These are phyloP conservation scores for Enteromius viviparus DNA, from an alignment of 2,797 vertebrate species.

Conservation along the genomic window DNA sequence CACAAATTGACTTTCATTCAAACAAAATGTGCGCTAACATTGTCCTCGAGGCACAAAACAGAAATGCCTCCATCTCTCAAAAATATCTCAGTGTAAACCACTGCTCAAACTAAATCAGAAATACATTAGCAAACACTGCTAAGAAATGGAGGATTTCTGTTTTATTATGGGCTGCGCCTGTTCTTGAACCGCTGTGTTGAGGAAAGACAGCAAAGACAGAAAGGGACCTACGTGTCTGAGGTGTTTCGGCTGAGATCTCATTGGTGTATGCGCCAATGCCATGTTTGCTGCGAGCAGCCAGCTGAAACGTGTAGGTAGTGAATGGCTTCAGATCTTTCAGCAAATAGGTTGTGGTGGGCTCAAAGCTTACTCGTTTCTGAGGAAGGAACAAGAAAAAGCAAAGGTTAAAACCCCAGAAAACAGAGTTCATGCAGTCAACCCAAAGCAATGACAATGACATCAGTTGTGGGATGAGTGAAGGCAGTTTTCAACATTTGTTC, in stretches of 20 bases:
- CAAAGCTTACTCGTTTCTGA: constrained; percentile 91
- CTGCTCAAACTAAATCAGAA: constrained; percentile 46
- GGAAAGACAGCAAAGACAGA: constrained; percentile 70
- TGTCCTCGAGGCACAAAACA: constrained; percentile 48
- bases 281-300: constrained; percentile 93
- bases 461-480: not conserved
- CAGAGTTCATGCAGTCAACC: not conserved
- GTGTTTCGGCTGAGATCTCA: constrained; percentile 95
- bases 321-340: constrained; percentile 96
- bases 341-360: constrained; percentile 90
- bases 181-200: constrained; percentile 1
- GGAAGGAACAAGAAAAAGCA: constrained; percentile 29
- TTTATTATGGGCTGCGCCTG: not conserved
- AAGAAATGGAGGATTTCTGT: constrained; percentile 67
- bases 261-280: constrained; percentile 95
- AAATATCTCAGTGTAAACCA: constrained; percentile 43
- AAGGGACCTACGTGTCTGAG: constrained; percentile 99
- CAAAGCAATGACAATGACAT: not conserved
- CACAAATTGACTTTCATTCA: constrained; percentile 66
- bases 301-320: constrained; percentile 93
- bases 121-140: constrained; percentile 64
- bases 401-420: not conserved
- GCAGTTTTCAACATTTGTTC: constrained; percentile 4
- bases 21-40: constrained; percentile 64
- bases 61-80: constrained; percentile 35